Conservation (phyloP, 2,113 vertebrate species). For the Chloebia gouldiae region DNA sequence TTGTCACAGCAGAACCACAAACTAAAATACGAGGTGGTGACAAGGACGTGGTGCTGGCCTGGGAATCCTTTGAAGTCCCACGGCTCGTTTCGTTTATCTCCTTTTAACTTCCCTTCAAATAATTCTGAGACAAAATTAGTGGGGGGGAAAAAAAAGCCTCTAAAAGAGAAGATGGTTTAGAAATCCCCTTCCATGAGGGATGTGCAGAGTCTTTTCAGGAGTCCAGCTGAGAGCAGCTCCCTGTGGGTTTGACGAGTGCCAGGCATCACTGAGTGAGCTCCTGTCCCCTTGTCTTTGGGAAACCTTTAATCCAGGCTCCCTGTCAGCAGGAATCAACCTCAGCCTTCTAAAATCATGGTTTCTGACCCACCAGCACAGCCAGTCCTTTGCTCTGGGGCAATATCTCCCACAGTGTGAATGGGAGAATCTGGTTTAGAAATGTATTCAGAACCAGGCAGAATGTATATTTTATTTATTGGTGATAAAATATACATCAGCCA, state of each 20-base stretch:
- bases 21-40: not conserved
- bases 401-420: not conserved
- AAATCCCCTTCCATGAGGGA: not conserved
- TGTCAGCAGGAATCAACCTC: not conserved
- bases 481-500: not conserved
- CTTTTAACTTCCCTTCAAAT: not conserved
- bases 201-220: not conserved
- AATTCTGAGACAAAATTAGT: not conserved
- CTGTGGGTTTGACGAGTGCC: not conserved
- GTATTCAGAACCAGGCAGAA: not conserved
- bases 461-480: not conserved
- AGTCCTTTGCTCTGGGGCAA: not conserved
- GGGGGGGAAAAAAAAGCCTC: not conserved
- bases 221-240: not conserved
- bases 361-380: not conserved
- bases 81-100: not conserved
- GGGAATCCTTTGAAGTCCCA: not conserved
- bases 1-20: not conserved
- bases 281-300: not conserved
- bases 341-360: not conserved
- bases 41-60: fast-evolving
- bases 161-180: not conserved
- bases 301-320: not conserved
- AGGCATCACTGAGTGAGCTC: not conserved
- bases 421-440: not conserved